Percentiles rank a stretch among this genome's conserved stretches.
These are phyloP conservation scores for Polypterus senegalus DNA, from an alignment of 2,113 vertebrate genomes.

Conservation along the genomic window DNA sequence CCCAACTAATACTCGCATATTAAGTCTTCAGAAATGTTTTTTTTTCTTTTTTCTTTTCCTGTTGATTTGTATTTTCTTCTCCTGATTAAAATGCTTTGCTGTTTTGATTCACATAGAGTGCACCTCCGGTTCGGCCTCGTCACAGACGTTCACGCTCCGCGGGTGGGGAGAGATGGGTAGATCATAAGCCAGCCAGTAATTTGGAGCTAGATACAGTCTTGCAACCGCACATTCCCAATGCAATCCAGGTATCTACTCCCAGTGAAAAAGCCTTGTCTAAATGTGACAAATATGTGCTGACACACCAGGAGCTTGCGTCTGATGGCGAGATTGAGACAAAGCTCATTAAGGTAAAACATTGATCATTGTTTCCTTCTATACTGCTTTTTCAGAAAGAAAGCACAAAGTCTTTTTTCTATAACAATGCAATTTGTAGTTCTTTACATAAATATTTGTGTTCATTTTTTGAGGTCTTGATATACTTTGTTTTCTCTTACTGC, in stretches of 20 bases:
- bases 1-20: no score
- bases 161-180: slow-evolving; percentile 82
- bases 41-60: neutral
- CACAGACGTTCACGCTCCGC: slow-evolving; percentile 78
- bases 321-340: slow-evolving; percentile 90
- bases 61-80: slow-evolving; percentile 27
- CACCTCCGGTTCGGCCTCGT: slow-evolving; percentile 47
- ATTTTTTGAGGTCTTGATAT: no score
- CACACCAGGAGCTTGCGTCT: slow-evolving; percentile 88
- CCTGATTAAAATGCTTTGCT: slow-evolving; percentile 37
- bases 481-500: no score
- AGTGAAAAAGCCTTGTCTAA: slow-evolving; percentile 78
- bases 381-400: neutral
- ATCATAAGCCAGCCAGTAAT: slow-evolving; percentile 74
- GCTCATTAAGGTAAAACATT: slow-evolving; percentile 74
- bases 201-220: slow-evolving; percentile 79
- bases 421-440: no score
- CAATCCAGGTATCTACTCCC: slow-evolving; percentile 73
- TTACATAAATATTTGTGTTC: no score
- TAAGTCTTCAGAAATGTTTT: neutral
- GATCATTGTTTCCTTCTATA: neutral
- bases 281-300: slow-evolving; percentile 91
- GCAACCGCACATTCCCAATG: slow-evolving; percentile 74
- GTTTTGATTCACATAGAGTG: slow-evolving; percentile 49
- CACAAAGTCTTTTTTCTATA: neutral